Percentiles rank a stretch among this genome's conserved stretches.
Evolutionary conservation across 2,888 invertebrate species (phyloP).

Genomic region (Plutella xylostella): DNA sequence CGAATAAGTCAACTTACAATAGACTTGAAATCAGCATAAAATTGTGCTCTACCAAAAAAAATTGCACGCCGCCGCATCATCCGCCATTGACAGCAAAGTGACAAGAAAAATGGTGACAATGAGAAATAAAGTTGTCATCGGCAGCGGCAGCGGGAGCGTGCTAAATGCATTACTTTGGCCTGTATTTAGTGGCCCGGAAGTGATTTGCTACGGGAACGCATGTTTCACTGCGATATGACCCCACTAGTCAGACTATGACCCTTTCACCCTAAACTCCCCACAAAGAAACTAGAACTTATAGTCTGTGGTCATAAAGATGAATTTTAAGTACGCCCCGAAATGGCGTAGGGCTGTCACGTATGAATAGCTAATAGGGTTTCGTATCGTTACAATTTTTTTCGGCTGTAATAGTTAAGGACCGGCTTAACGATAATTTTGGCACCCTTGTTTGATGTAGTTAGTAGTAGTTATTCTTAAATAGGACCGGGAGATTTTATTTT

Average conservation of each 20-base stretch:
- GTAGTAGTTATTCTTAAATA: no score
- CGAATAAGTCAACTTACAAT: not conserved
- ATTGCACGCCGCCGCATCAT: constrained; percentile 16
- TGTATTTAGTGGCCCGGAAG: constrained; percentile 69
- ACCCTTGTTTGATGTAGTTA: constrained; percentile 20
- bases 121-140: constrained; percentile 67
- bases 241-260: constrained; percentile 35
- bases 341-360: constrained; percentile 27
- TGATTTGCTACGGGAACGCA: constrained; percentile 69
- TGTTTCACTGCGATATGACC: constrained; percentile 55
- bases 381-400: constrained; percentile 36
- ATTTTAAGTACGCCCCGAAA: no score
- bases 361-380: constrained; percentile 43
- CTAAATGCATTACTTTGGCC: constrained; percentile 70
- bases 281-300: not conserved
- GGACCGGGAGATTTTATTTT: no score
- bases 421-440: constrained; percentile 34
- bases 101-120: constrained; percentile 64
- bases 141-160: constrained; percentile 56
- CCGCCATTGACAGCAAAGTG: constrained; percentile 46
- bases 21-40: no score
- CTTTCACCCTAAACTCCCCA: constrained; percentile 34
- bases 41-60: no score
- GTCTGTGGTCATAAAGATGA: not conserved
- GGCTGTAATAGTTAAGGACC: constrained; percentile 42